Percentiles rank a stretch among this genome's conserved stretches.
These are phyloP conservation scores for Macaria liturata DNA, from an alignment of 2,888 invertebrate genomes.

Conservation along the genomic window DNA sequence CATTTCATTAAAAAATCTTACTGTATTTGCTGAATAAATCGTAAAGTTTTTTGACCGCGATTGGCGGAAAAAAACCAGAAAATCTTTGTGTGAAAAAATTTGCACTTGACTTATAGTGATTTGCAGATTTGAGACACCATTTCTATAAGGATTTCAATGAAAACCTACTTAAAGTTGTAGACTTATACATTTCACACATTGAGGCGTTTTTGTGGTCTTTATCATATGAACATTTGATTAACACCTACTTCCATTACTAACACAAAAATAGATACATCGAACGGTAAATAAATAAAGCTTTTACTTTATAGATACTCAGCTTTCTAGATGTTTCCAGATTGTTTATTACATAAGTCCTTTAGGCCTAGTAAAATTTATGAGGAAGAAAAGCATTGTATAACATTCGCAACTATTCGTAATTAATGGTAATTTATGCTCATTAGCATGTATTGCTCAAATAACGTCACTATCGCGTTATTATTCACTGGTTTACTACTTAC, in stretches of 20 bases:
- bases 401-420: conserved; percentile 4
- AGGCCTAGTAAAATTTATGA: too few species aligned
- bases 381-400: conserved; percentile 5
- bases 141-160: not conserved
- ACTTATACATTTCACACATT: not conserved
- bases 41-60: conserved; percentile 4
- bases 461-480: conserved; percentile 9
- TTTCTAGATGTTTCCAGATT: too few species aligned
- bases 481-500: conserved; percentile 11
- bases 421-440: conserved; percentile 10
- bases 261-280: too few species aligned
- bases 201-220: too few species aligned
- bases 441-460: conserved; percentile 6
- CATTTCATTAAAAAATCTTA: too few species aligned
- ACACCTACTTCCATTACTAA: too few species aligned
- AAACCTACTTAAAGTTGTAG: not conserved
- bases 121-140: conserved; percentile 1
- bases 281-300: too few species aligned
- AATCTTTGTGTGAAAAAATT: conserved; percentile 15
- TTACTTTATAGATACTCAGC: too few species aligned
- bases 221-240: too few species aligned
- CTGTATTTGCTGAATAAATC: too few species aligned
- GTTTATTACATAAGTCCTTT: too few species aligned
- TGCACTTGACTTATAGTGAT: conserved; percentile 10
- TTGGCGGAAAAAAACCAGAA: conserved; percentile 23